Base-by-base conservation (phyloP, 2,888 invertebrate species). In the Drosophila aldrichi region DNA sequence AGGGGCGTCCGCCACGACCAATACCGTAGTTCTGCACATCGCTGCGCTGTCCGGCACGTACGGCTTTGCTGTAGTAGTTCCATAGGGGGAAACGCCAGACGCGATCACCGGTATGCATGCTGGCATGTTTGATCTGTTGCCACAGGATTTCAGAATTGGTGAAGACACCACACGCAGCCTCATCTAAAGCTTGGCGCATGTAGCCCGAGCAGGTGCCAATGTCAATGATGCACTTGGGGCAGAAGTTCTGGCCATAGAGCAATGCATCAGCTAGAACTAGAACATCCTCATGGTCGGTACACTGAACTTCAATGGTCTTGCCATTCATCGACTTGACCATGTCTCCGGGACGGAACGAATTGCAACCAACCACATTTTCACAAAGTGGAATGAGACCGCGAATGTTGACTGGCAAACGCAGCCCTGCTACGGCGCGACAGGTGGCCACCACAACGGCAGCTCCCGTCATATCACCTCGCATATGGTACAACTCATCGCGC, bases 1-100 rank as follows among this genome's bases (percentile, higher is more conserved):
- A 96, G 0, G 96, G 95, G 70, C 94, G 94, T 0, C 94, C 94
- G 56, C 93, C 94, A 25, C 85, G 82, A 16, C 93, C 92, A 3
- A 82, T 82, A 9, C 95, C 95, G 36, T 94, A 94, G 75, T 95
- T 95, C 58, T 91, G 89, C 4, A 92, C 88, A 83, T 92, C 92
- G 16, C 82, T 81, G 94, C 94, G 70, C 94, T 94, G 55, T 93
- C 94, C 88, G 2, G 73, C 36, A 0, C 84, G 86, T 0, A 95
- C 69, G 94, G 95, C 94, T 46, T 94, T 94, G 48, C 94, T 94
- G 91, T 95, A 97, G 90, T 95, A 95, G 51, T 95, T 94, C 95
- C 96, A 97, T n/a, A 97, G 92, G 0, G 97, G 97, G 94, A 97
- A 95, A 54, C 97, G 94, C 97, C 97, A 97, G 1, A 97, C 94